Base-by-base conservation (phyloP, 2,888 invertebrate species). In the Crossocerus cetratus region DNA sequence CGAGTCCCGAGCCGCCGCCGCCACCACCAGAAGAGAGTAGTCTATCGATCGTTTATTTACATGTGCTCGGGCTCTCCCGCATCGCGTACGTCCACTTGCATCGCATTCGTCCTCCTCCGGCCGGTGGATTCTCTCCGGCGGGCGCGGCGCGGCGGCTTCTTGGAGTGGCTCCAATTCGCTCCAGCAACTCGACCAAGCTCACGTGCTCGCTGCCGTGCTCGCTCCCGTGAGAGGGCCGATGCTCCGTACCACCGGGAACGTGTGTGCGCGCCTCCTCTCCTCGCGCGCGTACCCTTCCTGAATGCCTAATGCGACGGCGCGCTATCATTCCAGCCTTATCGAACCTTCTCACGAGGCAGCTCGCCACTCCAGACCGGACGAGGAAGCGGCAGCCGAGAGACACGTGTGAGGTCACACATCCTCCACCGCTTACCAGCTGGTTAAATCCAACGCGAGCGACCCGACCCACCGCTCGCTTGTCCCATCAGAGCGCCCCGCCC, bases 91-190 rank as follows among this genome's bases (percentile, higher is more conserved):
- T 59, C 65, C 54, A 66, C 60, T 64, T 53, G 63, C 43, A 42
- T 74, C 22, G 44, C 58, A 32, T 59, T 42, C 70, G 11, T 21
- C 45, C 3, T 42, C 14, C 53, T 21, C 60, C 58, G 57, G 45
- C 43, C 58, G 56, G 59, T 59, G 49, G 53, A 56, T 44, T 43
- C 56, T 21, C 57, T 63, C n/a, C n/a, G n/a, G n/a, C n/a, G n/a
- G n/a, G n/a, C n/a, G n/a, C n/a, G 69, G 57, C 64, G 42, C 54
- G 14, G 23, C 20, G 23, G 55, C 60, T 14, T 74, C 63, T 77
- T 64, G 72, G 72, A 70, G 45, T 56, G 32, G 20, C 59, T 74
- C 80, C 80, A 74, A 74, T 53, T 69, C 32, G 58, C 58, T n/a
- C 2, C 43, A 58, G 16, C 61, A 57, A 23, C 22, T 76, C 58